Evolutionary conservation across 2,797 vertebrate species (phyloP), one percentile per base, ranked within the genome.

Genomic region (Vireo griseus): DNA sequence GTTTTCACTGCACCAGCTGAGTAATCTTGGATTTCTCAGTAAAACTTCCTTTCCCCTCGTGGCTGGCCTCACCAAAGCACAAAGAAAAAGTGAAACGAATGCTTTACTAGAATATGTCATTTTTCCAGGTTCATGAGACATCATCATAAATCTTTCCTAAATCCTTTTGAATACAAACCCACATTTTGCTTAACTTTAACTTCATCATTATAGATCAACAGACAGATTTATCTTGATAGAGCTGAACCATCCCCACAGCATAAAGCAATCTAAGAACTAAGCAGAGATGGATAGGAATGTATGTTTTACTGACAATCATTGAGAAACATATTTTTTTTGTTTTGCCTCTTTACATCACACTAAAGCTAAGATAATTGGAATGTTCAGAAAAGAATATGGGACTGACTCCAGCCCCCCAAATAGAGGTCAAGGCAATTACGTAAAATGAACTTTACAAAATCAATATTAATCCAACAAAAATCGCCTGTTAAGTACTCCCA

Each of bases 391-490:
- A 87, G 17, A 82, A 21, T 29, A 29, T 8, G n/a, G 85, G 50
- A 88, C 8, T 40, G 61, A 86, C 21, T 59, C 22, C 59, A 89
- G 28, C 2, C 19, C 35, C 9, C 11, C 4, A 73, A 48, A 52
- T 57, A 22, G 78, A 84, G 67, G 75, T 79, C 82, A 85, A 87
- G 14, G 10, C 63, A 76, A 66, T 85, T 91, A 91, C 37, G 76
- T 48, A 40, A 73, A 90, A 95, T 40, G 20, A 90, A 87, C 28
- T 76, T 87, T 40, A 75, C 33, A 50, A 91, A 94, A 90, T 89
- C 87, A 82, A 94, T 94, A 82, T 69, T 82, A 81, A 81, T 89
- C n/a, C 50, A 87, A 75, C 21, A 69, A 75, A 80, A 91, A 72
- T 12, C 68, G 54, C 35, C 84, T 61, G 16, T 68, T 88, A 93